phyloP scores from a whole-genome alignment of 2,888 invertebrate species.

The Rutpela maculata region DNA sequence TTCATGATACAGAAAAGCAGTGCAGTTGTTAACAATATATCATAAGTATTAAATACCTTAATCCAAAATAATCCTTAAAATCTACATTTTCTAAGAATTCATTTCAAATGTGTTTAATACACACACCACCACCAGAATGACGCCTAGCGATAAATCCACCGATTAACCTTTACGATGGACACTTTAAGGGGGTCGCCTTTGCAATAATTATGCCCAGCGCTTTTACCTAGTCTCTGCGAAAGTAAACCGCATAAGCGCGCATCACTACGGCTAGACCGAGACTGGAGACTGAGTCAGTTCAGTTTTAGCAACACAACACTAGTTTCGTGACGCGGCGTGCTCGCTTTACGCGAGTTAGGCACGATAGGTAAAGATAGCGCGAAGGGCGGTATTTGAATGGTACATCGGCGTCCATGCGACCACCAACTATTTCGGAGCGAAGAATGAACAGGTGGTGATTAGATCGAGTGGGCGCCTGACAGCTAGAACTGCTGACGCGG shows the following conservation, averaged over 20 bases:
- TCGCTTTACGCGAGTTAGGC: constrained; percentile 20
- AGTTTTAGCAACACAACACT: not conserved
- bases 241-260: not conserved
- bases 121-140: not conserved
- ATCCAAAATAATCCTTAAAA: not conserved
- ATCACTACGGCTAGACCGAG: constrained; percentile 13
- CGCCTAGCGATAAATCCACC: not conserved
- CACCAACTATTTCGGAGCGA: constrained; percentile 18
- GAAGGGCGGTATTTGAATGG: constrained; percentile 23
- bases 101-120: not conserved
- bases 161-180: not conserved
- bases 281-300: constrained; percentile 37
- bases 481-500: not conserved
- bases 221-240: constrained; percentile 15
- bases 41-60: constrained; percentile 12
- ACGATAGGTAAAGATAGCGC: constrained; percentile 10
- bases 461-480: constrained; percentile 24
- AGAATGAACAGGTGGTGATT: constrained; percentile 37
- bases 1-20: not conserved
- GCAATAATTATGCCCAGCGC: not conserved
- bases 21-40: not conserved
- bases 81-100: not conserved
- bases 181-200: not conserved
- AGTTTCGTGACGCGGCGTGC: constrained; percentile 21
- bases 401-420: constrained; percentile 23